Base-by-base conservation (phyloP, 2,888 invertebrate genomes). In the Torymus auratus region DNA sequence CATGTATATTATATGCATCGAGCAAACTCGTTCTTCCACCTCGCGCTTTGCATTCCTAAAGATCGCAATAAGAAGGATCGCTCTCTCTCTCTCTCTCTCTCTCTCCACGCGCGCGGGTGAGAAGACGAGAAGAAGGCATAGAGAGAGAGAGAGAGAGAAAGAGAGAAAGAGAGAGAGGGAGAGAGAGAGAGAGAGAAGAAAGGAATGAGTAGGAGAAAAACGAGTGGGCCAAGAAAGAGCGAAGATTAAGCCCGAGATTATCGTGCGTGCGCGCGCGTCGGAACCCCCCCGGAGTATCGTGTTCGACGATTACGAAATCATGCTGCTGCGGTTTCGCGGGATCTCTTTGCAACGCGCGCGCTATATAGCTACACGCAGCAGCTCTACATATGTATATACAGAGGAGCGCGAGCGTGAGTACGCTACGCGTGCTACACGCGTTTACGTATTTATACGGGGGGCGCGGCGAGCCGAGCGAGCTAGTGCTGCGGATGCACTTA, bases 81-180 rank as follows among this genome's bases (percentile, higher is more conserved):
- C 61, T 20, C 20, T 20, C 20, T 20, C 20, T 20, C 20, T 20
- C 20, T 20, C 20, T 20, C 20, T 41, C 41, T 41, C 41, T 41
- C 41, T 10, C 5, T 1, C 1, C 41, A 7, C 7, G 41, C 41
- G 41, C 41, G 41, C 41, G 41, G 41, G 41, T 41, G 41, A 41
- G 41, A 41, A 41, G 41, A 41, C 5, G 41, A 41, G 41, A 41
- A 41, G 41, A 41, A 61, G 60, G 67, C 67, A 17, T n/a, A n/a
- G n/a, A n/a, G n/a, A n/a, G n/a, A 74, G 80, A 78, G 20, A 68
- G 83, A 74, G 82, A 82, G 70, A 77, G 68, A 80, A 80, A 28
- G 13, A 28, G 23, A 28, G 28, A 17, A 53, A n/a, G n/a, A n/a
- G n/a, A n/a, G n/a, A n/a, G n/a, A n/a, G n/a, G n/a, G n/a, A n/a